Evolutionary conservation across 30 jellyfish, hydroid and myxozoan genomes (phyloP).

Genomic region (Catostylus mosaicus): DNA sequence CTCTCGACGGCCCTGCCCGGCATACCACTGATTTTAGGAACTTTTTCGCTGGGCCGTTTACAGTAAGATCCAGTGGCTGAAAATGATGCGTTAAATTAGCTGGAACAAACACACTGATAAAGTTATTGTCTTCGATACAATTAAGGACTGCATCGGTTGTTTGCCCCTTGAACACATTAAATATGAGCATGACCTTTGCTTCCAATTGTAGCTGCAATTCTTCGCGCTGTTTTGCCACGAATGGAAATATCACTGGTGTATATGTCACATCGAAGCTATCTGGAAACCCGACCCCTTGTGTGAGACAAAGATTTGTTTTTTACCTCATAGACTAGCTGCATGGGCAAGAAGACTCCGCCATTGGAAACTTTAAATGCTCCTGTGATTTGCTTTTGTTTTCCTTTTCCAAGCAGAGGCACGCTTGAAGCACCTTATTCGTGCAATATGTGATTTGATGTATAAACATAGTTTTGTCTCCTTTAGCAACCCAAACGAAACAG

Average conservation of each 20-base stretch:
- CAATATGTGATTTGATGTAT: slow-evolving; percentile 24
- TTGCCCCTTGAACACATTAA: slow-evolving; percentile 17
- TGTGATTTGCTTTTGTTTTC: slow-evolving; percentile 58
- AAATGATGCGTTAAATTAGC: no score
- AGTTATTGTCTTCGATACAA: slow-evolving; percentile 47
- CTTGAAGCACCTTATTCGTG: slow-evolving; percentile 50
- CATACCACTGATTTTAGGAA: no score
- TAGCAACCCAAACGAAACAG: slow-evolving; percentile 63
- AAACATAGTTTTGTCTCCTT: slow-evolving; percentile 61
- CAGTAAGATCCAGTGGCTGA: no score
- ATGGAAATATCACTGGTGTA: slow-evolving; percentile 7
- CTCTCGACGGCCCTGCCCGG: no score
- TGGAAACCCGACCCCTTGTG: neutral
- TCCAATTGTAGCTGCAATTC: neutral
- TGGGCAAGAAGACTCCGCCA: neutral
- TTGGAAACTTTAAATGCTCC: slow-evolving; percentile 50
- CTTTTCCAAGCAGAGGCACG: slow-evolving; percentile 64
- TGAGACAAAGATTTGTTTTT: no score
- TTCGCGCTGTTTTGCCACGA: slow-evolving; percentile 2
- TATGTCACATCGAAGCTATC: neutral
- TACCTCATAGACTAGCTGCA: no score
- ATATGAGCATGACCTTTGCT: neutral
- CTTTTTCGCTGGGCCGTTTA: no score
- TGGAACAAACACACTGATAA: neutral
- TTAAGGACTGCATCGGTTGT: slow-evolving; percentile 42